Evolutionary conservation across 2,797 vertebrate genomes (phyloP), one percentile per base, ranked within the genome.

Genomic region (Calcarius lapponicus): DNA sequence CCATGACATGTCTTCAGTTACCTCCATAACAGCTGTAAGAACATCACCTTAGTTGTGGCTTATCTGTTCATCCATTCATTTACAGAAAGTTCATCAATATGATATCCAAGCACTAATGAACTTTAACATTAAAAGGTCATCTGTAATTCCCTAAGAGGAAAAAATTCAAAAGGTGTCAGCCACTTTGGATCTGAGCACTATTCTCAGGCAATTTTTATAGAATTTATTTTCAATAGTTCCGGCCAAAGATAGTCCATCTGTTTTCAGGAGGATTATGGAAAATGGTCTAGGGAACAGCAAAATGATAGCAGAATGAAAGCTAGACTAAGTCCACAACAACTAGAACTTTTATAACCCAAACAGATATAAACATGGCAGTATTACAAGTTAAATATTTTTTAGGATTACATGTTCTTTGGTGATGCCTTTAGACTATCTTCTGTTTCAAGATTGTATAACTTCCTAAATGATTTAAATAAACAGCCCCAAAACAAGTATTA

Each of bases 81-180:
- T 93, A 84, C 70, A 88, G 0, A 20, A 93, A 76, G 60, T 56
- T 82, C 83, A 86, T 90, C 91, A 95, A 91, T 70, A 90, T 67
- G 90, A 91, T 92, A 95, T 72, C 73, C 80, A 90, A 70, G 51
- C 48, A 82, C 45, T 91, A 86, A 88, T 57, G 64, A 90, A 94
- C n/a, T 82, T 88, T 17, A 82, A 48, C 51, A 79, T 88, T 82
- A 73, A 88, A 92, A 90, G 60, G 80, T 85, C 19, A 5, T 0
- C 1, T 43, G 38, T 64, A 86, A 95, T 81, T 34, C 60, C 38
- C 48, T 60, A 62, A 76, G 60, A 86, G 60, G 10, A 32, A 94
- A 91, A 91, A 88, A 85, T 14, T 67, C 32, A 64, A 74, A 85
- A 87, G 57, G 53, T 71, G 40, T 71, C 73, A 88, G 29, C n/a